These are phyloP conservation scores for Sinocyclocheilus maitianheensis DNA, from an alignment of 2,113 vertebrate genomes.

Conservation along the genomic window DNA sequence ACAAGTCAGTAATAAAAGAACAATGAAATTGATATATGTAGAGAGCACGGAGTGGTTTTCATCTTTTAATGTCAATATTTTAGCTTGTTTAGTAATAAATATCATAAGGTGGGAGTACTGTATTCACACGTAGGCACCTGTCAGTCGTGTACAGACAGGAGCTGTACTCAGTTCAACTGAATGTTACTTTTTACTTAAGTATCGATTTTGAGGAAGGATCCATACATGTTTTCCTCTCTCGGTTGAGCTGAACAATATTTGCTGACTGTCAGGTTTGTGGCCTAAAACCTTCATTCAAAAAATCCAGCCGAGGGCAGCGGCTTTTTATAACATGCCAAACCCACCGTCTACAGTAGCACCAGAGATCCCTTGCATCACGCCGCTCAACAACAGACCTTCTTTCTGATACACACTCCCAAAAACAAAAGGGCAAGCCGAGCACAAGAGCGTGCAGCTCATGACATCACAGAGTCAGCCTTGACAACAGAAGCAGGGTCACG, in stretches of 20 bases:
- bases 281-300: slow-evolving; percentile 17
- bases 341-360: too few relatives aligned
- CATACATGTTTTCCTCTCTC: neutral
- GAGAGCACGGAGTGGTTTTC: neutral
- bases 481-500: slow-evolving; percentile 4
- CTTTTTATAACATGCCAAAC: neutral
- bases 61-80: neutral
- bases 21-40: neutral
- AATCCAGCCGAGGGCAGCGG: neutral
- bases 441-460: neutral
- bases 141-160: neutral
- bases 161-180: neutral
- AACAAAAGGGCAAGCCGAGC: neutral
- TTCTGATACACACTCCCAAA: neutral
- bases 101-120: neutral
- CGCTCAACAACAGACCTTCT: neutral
- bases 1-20: neutral
- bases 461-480: slow-evolving; percentile 8
- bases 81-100: neutral
- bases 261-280: neutral
- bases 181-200: neutral
- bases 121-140: neutral
- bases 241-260: neutral
- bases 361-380: neutral
- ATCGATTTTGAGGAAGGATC: neutral